A percentile compares a stretch with the other conserved stretches of the same genome.
These are phyloP conservation scores for Neodiprion virginianus DNA, from an alignment of 1,140 invertebrate species.

Conservation along the genomic window DNA sequence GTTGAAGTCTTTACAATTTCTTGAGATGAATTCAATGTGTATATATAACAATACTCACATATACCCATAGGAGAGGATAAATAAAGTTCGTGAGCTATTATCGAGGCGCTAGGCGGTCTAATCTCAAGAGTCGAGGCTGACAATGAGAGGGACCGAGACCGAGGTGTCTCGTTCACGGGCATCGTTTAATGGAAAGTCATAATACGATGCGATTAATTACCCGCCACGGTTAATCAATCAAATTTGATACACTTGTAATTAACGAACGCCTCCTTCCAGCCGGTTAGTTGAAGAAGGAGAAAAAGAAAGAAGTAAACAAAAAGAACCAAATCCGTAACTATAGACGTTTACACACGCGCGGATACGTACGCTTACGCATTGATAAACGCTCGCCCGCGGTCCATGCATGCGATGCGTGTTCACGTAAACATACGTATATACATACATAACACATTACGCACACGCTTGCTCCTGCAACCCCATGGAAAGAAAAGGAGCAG, in stretches of 20 bases:
- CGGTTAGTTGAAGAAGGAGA: constrained; percentile 40
- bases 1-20: no score
- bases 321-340: no score
- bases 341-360: no score
- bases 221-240: constrained; percentile 1
- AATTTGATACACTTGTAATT: constrained; percentile 9
- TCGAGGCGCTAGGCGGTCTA: background rate
- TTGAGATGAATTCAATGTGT: no score
- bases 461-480: background rate
- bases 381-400: background rate
- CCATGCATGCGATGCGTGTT: background rate
- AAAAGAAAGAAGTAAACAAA: background rate
- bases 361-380: background rate
- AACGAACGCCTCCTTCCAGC: constrained; percentile 36
- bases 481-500: background rate
- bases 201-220: constrained; percentile 10
- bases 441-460: no score
- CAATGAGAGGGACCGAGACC: background rate
- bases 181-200: constrained; percentile 15
- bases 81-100: no score
- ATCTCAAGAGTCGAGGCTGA: background rate
- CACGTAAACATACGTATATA: no score
- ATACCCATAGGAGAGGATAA: no score
- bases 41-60: no score
- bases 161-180: background rate